A percentile compares a stretch with the other conserved stretches of the same genome.
Evolutionary conservation across 2,797 vertebrate species (phyloP).

Genomic region (Diglossa cyanea): DNA sequence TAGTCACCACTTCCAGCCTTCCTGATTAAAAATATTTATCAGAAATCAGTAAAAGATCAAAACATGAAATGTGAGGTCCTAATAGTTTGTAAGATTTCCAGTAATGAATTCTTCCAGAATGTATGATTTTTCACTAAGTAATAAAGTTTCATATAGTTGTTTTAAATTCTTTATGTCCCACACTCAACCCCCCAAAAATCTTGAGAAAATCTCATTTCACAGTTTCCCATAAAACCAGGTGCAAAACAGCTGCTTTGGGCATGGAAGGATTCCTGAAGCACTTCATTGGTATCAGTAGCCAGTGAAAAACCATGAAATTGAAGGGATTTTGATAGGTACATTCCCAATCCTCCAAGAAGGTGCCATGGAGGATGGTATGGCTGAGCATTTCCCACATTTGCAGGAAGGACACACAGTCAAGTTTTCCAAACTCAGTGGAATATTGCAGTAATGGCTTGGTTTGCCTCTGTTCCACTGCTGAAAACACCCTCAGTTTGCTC

Average conservation of each 20-base stretch:
- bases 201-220: constrained; percentile 75
- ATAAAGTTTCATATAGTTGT: constrained; percentile 25
- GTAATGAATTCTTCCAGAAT: neutral
- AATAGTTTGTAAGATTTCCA: neutral
- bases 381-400: constrained; percentile 26
- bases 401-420: neutral
- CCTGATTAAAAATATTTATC: neutral
- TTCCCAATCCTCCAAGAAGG: constrained; percentile 36
- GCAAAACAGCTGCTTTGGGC: constrained; percentile 67
- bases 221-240: constrained; percentile 76
- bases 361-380: constrained; percentile 12
- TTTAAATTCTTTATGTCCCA: constrained; percentile 18
- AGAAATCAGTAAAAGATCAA: neutral
- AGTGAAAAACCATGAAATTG: constrained; percentile 45
- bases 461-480: neutral
- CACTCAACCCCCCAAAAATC: constrained; percentile 42
- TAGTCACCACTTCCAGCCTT: neutral
- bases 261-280: constrained; percentile 19
- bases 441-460: neutral
- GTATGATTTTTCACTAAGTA: neutral
- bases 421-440: neutral
- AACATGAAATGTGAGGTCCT: neutral
- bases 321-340: constrained; percentile 29
- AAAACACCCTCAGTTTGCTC: neutral
- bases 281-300: constrained; percentile 49